Conservation (phyloP, 1,140 invertebrate genomes). For the Drosophila pallidifrons region DNA sequence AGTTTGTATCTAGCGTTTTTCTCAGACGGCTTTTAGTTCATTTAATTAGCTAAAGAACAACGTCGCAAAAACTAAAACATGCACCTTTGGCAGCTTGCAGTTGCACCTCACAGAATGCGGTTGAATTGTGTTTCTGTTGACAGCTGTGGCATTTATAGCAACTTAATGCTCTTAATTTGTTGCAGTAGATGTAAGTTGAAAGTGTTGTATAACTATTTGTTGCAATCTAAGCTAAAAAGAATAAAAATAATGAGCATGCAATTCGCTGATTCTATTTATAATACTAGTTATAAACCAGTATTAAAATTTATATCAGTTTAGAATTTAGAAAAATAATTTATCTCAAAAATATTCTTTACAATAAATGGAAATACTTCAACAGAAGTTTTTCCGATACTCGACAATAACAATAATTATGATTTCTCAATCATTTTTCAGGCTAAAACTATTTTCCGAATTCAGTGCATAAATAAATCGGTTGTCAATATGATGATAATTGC, state of each 20-base stretch:
- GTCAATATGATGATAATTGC: not conserved
- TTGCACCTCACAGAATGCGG: not conserved
- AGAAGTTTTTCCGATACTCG: too few relatives aligned
- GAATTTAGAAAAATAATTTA: too few relatives aligned
- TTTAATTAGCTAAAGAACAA: constrained; percentile 77
- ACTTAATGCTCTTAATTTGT: constrained; percentile 46
- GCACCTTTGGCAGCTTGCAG: constrained; percentile 62
- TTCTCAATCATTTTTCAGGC: not conserved
- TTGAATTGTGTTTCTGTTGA: constrained; percentile 63
- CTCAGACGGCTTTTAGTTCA: constrained; percentile 52
- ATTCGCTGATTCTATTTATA: too few relatives aligned
- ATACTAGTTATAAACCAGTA: too few relatives aligned
- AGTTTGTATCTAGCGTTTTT: constrained; percentile 11
- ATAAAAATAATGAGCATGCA: too few relatives aligned
- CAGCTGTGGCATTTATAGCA: constrained; percentile 69
- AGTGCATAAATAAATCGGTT: not conserved
- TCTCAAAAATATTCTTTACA: too few relatives aligned
- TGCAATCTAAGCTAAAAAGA: not conserved
- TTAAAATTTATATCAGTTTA: too few relatives aligned
- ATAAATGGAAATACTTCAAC: too few relatives aligned
- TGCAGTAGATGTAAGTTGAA: constrained; percentile 1
- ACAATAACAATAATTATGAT: too few relatives aligned
- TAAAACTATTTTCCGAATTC: not conserved
- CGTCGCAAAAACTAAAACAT: constrained; percentile 54
- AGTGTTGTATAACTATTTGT: not conserved